phyloP scores from a whole-genome alignment of 2,797 vertebrate genomes.

The Petrocephalus schoutedeni region DNA sequence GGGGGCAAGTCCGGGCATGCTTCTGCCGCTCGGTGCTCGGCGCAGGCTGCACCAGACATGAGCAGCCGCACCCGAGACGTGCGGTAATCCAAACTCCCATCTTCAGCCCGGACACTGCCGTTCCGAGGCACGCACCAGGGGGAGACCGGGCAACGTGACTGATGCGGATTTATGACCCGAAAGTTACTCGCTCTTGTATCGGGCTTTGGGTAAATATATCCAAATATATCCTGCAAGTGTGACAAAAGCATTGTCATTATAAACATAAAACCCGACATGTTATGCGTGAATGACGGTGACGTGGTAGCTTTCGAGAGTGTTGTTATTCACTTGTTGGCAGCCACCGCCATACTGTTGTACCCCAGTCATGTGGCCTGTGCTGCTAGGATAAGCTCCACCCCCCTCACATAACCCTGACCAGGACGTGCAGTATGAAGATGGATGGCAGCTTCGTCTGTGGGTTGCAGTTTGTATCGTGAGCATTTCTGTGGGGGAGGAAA shows the following conservation, averaged over 20 bases:
- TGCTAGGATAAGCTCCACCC: background rate
- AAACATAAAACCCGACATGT: background rate
- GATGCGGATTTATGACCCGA: background rate
- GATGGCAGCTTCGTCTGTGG: background rate
- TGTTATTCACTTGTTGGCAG: background rate
- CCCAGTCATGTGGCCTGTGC: background rate
- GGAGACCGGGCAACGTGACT: background rate
- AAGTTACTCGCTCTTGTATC: background rate
- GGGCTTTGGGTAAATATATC: background rate
- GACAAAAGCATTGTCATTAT: background rate
- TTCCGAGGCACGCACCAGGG: background rate
- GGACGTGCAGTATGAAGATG: background rate
- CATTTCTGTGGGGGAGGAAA: background rate
- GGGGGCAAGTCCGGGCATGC: background rate
- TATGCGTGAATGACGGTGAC: background rate
- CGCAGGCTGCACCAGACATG: background rate
- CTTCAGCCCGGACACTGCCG: background rate
- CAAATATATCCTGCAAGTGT: background rate
- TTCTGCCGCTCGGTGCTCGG: background rate
- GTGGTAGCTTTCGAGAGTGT: background rate
- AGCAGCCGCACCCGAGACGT: background rate
- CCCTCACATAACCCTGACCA: background rate
- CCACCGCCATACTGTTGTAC: background rate
- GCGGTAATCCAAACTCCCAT: background rate
- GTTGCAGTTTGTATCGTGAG: background rate